Percentiles rank a stretch among this genome's conserved stretches.
These are phyloP conservation scores for Cnemophilus loriae DNA, from an alignment of 2,113 vertebrate genomes.

Conservation along the genomic window DNA sequence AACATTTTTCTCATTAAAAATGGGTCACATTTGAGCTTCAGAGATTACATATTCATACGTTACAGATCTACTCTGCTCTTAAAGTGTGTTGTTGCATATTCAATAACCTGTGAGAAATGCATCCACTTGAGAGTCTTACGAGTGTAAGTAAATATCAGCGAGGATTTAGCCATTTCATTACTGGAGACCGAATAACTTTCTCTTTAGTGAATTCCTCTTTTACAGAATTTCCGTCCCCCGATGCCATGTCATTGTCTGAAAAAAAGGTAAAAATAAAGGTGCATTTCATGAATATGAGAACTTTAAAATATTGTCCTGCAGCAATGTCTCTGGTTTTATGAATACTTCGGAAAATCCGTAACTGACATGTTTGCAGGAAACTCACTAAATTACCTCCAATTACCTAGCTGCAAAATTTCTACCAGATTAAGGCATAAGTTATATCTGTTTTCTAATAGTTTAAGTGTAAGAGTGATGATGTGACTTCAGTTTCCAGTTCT, in stretches of 20 bases:
- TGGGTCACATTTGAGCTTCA: slow-evolving; percentile 38
- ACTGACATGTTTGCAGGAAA: not conserved
- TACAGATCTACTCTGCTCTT: slow-evolving; percentile 50
- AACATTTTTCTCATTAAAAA: slow-evolving; percentile 43
- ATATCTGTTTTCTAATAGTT: not conserved
- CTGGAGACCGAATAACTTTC: slow-evolving; percentile 59
- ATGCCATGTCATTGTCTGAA: slow-evolving; percentile 81
- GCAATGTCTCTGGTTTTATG: not conserved
- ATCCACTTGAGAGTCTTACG: slow-evolving; percentile 16
- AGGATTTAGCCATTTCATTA: slow-evolving; percentile 84
- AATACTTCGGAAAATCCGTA: not conserved
- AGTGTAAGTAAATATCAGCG: slow-evolving; percentile 77
- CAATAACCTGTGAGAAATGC: slow-evolving; percentile 18
- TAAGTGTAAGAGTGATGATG: not conserved
- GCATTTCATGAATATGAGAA: not conserved
- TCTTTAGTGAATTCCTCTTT: slow-evolving; percentile 74
- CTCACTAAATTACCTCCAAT: not conserved
- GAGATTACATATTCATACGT: slow-evolving; percentile 45
- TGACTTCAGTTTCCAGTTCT: not conserved
- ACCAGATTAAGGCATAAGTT: not conserved
- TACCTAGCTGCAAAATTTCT: not conserved
- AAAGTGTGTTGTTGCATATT: slow-evolving; percentile 51
- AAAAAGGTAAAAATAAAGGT: not conserved
- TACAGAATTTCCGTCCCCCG: slow-evolving; percentile 81
- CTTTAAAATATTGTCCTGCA: not conserved